A percentile compares a stretch with the other conserved stretches of the same genome.
Conservation (phyloP, 2,797 vertebrate species). For the Ambastaia sidthimunki region DNA sequence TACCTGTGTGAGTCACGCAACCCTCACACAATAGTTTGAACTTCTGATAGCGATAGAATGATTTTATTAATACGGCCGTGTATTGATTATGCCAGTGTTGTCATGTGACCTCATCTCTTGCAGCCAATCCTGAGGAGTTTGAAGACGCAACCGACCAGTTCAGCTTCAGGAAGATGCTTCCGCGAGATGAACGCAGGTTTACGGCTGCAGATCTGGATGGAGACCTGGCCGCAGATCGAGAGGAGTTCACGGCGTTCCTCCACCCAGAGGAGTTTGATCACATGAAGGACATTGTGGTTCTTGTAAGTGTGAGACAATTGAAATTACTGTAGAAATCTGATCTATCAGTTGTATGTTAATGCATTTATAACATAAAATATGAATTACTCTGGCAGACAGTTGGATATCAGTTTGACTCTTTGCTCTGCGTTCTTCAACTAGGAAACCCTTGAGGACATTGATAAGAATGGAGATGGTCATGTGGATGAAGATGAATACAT, state of each 20-base stretch:
- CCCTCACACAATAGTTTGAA: neutral
- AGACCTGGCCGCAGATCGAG: slow-evolving; percentile 85
- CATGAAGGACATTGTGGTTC: slow-evolving; percentile 94
- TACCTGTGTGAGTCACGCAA: slow-evolving; percentile 84
- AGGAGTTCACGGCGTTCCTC: slow-evolving; percentile 96
- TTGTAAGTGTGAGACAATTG: slow-evolving; percentile 78
- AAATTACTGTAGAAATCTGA: neutral
- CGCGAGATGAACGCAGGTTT: slow-evolving; percentile 94
- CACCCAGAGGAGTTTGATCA: slow-evolving; percentile 98
- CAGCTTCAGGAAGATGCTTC: slow-evolving; percentile 98
- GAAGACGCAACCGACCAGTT: slow-evolving; percentile 89
- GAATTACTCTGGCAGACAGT: neutral
- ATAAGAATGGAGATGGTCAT: slow-evolving; percentile 92
- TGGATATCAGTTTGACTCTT: neutral
- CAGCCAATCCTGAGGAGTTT: slow-evolving; percentile 93
- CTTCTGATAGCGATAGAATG: neutral
- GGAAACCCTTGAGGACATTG: slow-evolving; percentile 99
- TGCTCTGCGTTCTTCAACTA: slow-evolving; percentile 61
- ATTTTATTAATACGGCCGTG: neutral
- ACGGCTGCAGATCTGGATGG: slow-evolving; percentile 85
- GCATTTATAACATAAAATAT: neutral
- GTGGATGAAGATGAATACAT: slow-evolving; percentile 98
- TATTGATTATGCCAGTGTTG: neutral
- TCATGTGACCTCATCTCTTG: neutral
- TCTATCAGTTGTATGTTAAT: no score